These are phyloP conservation scores for Troides aeacus DNA, from an alignment of 2,888 invertebrate genomes.

Conservation along the genomic window DNA sequence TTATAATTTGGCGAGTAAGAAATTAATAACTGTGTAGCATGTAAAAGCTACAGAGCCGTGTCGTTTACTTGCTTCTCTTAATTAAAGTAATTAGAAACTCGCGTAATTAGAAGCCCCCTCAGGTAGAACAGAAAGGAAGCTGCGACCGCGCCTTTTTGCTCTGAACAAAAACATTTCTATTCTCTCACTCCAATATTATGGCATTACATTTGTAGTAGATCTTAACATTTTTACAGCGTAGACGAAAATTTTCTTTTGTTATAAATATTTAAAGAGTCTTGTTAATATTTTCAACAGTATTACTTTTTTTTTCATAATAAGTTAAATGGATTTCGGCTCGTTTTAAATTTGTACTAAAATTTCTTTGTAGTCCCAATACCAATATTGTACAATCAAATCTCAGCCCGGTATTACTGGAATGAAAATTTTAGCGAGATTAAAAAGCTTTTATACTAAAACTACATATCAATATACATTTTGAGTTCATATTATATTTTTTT, in stretches of 20 bases:
- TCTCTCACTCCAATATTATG: neutral
- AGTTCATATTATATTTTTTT: neutral
- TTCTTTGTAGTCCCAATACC: neutral
- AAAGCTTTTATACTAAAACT: neutral
- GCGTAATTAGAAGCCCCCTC: constrained; percentile 5
- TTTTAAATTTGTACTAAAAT: neutral
- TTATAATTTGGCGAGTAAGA: neutral
- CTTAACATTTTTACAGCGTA: neutral
- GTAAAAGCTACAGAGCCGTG: neutral
- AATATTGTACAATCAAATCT: neutral
- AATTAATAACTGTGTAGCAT: neutral
- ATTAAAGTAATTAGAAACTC: constrained; percentile 3
- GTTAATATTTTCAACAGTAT: neutral
- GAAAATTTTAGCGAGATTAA: neutral
- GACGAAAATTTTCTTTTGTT: neutral
- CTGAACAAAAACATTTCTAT: neutral
- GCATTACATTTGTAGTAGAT: no score
- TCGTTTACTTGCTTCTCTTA: constrained; percentile 5
- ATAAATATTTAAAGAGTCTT: neutral
- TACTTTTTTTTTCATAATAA: neutral
- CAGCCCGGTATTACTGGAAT: neutral
- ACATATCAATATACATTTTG: neutral
- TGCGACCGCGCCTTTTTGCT: neutral
- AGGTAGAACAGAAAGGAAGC: constrained; percentile 2
- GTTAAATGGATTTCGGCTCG: neutral